Evolutionary conservation across 2,888 invertebrate species (phyloP).

Genomic region (Eucera pruinosa): DNA sequence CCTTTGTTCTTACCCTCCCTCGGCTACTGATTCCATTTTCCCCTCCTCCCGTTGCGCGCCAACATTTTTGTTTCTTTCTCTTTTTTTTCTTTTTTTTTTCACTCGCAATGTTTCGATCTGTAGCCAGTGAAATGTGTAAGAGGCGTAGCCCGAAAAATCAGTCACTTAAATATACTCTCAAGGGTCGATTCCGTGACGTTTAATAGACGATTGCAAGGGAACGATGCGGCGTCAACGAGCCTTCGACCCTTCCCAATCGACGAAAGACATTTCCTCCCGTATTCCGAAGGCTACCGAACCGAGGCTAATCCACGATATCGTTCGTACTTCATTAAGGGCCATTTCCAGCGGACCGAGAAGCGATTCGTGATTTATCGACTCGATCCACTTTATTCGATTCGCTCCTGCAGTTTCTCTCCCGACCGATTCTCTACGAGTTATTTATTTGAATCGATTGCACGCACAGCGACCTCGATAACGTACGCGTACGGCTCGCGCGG

Average conservation of each 20-base stretch:
- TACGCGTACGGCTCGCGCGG: slow-evolving; percentile 4
- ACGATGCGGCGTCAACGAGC: slow-evolving; percentile 42
- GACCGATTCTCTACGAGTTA: slow-evolving; percentile 42
- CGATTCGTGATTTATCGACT: slow-evolving; percentile 69
- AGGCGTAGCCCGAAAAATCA: slow-evolving; percentile 35
- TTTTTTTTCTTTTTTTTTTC: slow-evolving; percentile 21
- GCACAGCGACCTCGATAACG: slow-evolving; percentile 23
- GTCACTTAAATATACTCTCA: slow-evolving; percentile 29
- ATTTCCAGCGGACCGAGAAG: slow-evolving; percentile 61
- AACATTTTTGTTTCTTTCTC: neutral
- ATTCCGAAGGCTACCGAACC: slow-evolving; percentile 55
- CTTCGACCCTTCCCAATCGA: slow-evolving; percentile 51
- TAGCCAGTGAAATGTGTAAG: slow-evolving; percentile 32
- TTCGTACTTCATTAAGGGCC: slow-evolving; percentile 73
- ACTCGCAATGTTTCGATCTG: too few relatives aligned
- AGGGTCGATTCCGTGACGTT: slow-evolving; percentile 30
- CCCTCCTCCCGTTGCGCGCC: too few relatives aligned
- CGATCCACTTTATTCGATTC: slow-evolving; percentile 56
- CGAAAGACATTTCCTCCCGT: slow-evolving; percentile 68
- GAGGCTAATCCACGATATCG: slow-evolving; percentile 73
- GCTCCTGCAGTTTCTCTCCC: slow-evolving; percentile 25
- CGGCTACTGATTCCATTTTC: slow-evolving; percentile 37
- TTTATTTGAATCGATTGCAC: slow-evolving; percentile 41
- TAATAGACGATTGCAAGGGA: slow-evolving; percentile 54
- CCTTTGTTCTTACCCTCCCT: slow-evolving; percentile 64